phyloP scores from a whole-genome alignment of 2,113 vertebrate species.

The Cygnus buccinator region DNA sequence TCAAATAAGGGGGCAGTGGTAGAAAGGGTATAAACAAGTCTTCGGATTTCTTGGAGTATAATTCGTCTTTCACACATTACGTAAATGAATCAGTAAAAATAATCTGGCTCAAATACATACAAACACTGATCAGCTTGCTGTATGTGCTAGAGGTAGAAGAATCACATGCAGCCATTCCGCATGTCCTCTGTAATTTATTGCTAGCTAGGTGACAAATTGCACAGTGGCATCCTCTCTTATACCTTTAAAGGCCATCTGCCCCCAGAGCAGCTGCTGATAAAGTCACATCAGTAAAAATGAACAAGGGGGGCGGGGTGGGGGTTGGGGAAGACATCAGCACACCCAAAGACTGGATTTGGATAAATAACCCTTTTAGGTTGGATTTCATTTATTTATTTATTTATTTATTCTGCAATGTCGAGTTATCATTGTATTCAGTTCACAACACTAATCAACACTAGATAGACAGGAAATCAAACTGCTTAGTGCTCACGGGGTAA shows the following conservation, averaged over 20 bases:
- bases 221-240: not conserved
- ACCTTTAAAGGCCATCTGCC: not conserved
- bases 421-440: slow-evolving; percentile 44
- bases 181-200: not conserved
- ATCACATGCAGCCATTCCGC: not conserved
- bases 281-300: not conserved
- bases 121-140: fast-evolving
- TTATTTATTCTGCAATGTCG: not conserved
- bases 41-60: not conserved
- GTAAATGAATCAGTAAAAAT: not conserved
- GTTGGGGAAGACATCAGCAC: not conserved
- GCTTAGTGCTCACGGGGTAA: slow-evolving; percentile 71
- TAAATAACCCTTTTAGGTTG: slow-evolving; percentile 15
- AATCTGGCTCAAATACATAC: not conserved
- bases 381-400: not conserved
- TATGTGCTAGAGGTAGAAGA: not conserved
- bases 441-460: slow-evolving; percentile 59
- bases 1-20: not conserved
- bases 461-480: slow-evolving; percentile 71
- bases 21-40: not conserved
- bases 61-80: not conserved
- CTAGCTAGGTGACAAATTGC: not conserved
- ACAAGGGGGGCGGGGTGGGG: too few relatives aligned
- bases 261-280: not conserved
- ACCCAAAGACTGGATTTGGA: not conserved